Base-by-base conservation (phyloP, 1,140 invertebrate species). In the Scylla paramamosain region DNA sequence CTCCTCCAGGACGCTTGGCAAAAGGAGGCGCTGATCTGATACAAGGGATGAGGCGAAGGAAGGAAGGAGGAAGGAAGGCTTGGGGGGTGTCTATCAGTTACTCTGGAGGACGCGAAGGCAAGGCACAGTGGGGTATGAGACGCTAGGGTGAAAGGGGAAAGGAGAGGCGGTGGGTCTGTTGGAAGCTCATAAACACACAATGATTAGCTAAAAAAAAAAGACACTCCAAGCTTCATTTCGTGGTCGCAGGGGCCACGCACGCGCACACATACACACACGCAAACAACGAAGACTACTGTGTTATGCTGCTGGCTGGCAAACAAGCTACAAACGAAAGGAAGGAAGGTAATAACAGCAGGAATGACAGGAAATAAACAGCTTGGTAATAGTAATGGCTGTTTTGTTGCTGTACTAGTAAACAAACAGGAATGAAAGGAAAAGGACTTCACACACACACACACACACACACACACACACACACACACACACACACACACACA, bases 181-280 rank as follows among this genome's bases (percentile, higher is more conserved):
- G 87, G 28, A 93, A 86, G 82, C 67, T 52, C 25, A 59, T 52
- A 6, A 87, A 87, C 31, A 92, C 48, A 29, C 14, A 39, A 88
- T 87, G 52, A 59, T 32, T 48, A 52, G 84, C 84, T 12, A 84
- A 52, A 14, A 83, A 52, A 14, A 83, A 83, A 31, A 92, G 31
- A 93, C 93, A 94, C 77, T 25, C 52, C 29, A 67, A 59, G 16
- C 90, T n/a, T 29, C 48, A 48, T n/a, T 46, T 52, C 90, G 29
- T 46, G 7, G 45, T 10, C 90, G 4, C 32, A 32, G 45, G n/a
- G 48, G 32, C 12, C 89, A 46, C 89, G 10, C 89, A 91, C 89
- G 48, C 89, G 4, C 45, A 20, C 31, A n/a, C 28, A 86, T 12
- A 86, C 28, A 31, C 20, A 28, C 83, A 31, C 77, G 16, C 91